phyloP scores from a whole-genome alignment of 2,888 invertebrate species.

The Idaea dimidiata region DNA sequence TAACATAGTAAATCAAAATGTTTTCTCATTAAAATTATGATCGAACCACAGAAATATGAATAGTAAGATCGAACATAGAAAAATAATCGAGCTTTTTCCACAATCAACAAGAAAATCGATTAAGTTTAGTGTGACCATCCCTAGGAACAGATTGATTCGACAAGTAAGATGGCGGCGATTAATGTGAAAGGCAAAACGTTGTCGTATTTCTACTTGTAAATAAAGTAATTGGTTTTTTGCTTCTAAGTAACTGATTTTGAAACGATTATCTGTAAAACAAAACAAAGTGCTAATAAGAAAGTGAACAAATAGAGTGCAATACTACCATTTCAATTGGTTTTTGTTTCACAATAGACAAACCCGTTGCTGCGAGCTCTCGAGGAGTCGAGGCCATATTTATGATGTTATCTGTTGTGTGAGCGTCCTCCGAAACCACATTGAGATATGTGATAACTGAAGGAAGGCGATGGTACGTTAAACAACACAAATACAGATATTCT shows the following conservation, averaged over 20 bases:
- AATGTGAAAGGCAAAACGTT: slow-evolving; percentile 84
- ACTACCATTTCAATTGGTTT: slow-evolving; percentile 56
- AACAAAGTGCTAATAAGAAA: slow-evolving; percentile 52
- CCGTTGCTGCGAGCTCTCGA: slow-evolving; percentile 77
- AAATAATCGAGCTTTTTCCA: not conserved
- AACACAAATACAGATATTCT: slow-evolving; percentile 22
- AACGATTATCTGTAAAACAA: slow-evolving; percentile 41
- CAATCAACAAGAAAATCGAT: not conserved
- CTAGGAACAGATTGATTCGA: slow-evolving; percentile 55
- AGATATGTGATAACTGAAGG: slow-evolving; percentile 65
- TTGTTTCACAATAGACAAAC: slow-evolving; percentile 78
- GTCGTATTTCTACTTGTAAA: slow-evolving; percentile 77
- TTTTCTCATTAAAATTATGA: too few species aligned
- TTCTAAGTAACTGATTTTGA: slow-evolving; percentile 47
- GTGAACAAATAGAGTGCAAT: slow-evolving; percentile 56
- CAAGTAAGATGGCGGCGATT: slow-evolving; percentile 85
- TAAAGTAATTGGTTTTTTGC: slow-evolving; percentile 65
- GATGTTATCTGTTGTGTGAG: slow-evolving; percentile 81
- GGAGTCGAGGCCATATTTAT: slow-evolving; percentile 84
- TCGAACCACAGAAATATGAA: too few species aligned
- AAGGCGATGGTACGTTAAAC: slow-evolving; percentile 73
- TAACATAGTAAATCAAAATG: too few species aligned
- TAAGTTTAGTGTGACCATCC: not conserved
- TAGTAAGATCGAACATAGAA: too few species aligned
- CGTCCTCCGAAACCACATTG: slow-evolving; percentile 75